Conservation (phyloP, 2,113 vertebrate genomes). For the Chlamydotis undulata region DNA sequence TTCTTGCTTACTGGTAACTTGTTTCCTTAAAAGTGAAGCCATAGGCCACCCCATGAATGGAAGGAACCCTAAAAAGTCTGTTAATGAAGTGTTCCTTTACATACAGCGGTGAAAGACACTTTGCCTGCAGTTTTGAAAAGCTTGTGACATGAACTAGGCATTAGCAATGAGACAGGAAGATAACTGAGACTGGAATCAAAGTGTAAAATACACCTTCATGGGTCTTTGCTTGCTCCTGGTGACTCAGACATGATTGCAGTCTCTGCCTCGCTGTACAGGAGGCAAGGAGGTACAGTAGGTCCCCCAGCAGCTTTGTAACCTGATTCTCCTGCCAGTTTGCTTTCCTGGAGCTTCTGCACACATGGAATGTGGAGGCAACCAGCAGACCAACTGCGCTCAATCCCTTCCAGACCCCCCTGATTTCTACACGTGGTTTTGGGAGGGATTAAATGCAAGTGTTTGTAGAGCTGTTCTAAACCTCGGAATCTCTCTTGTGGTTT, state of each 20-base stretch:
- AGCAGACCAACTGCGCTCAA: not conserved
- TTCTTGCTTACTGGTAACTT: not conserved
- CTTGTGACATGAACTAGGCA: not conserved
- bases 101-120: not conserved
- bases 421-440: not conserved
- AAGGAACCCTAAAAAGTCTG: not conserved
- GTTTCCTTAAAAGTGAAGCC: not conserved
- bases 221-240: not conserved
- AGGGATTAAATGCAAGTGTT: not conserved
- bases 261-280: not conserved
- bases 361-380: not conserved
- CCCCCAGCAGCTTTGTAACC: not conserved
- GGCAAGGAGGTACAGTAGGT: not conserved
- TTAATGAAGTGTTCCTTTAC: not conserved
- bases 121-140: not conserved
- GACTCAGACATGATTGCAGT: not conserved
- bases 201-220: not conserved
- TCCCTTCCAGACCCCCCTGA: not conserved
- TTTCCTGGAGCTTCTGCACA: not conserved
- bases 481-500: not conserved
- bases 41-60: not conserved
- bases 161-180: not conserved
- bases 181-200: not conserved
- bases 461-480: not conserved
- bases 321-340: rapidly evolving